These are phyloP conservation scores for Charina bottae DNA, from an alignment of 2,113 vertebrate species.

Conservation along the genomic window DNA sequence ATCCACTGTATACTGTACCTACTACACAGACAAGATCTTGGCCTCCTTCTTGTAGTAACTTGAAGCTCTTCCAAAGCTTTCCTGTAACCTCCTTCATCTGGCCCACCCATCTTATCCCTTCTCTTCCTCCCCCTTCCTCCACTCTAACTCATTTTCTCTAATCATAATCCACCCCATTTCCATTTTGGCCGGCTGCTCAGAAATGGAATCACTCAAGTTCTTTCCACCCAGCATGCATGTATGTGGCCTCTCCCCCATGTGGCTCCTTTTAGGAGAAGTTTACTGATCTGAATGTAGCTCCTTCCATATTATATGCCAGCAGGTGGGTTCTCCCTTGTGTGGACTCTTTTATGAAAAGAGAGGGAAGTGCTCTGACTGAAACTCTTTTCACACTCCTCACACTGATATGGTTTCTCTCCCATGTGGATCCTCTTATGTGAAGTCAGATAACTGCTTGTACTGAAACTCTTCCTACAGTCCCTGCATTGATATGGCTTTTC, in stretches of 20 bases:
- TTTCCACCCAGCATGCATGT: too few species aligned
- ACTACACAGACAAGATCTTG: neutral
- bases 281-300: neutral
- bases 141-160: neutral
- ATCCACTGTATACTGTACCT: neutral
- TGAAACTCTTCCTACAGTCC: too few species aligned
- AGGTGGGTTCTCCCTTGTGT: neutral
- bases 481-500: too few species aligned
- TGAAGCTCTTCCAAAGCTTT: neutral
- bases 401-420: too few species aligned
- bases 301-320: neutral
- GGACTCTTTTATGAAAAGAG: neutral
- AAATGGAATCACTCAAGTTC: neutral
- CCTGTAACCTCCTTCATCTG: neutral
- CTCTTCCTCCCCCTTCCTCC: neutral
- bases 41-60: neutral
- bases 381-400: neutral
- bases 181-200: neutral
- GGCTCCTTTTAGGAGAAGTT: neutral
- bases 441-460: too few species aligned
- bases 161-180: neutral
- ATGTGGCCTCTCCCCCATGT: too few species aligned
- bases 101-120: neutral
- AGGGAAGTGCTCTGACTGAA: neutral
- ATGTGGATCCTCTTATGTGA: too few species aligned